These are phyloP conservation scores for Cordilura impudica DNA, from an alignment of 2,888 invertebrate species.

Conservation along the genomic window DNA sequence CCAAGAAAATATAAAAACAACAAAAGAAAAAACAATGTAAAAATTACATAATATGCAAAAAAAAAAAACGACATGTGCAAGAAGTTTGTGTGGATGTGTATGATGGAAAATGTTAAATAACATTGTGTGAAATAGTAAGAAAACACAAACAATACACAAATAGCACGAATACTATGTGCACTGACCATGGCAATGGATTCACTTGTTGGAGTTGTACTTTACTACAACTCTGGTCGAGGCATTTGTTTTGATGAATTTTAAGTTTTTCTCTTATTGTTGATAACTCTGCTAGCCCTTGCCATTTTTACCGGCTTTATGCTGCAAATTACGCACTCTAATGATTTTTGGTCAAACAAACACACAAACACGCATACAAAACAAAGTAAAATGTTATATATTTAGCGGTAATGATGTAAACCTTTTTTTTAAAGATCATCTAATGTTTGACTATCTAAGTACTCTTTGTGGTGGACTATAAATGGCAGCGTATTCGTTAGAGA, in stretches of 20 bases:
- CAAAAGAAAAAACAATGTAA: too few relatives aligned
- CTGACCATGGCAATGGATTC: constrained; percentile 73
- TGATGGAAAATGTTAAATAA: constrained; percentile 40
- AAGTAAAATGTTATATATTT: constrained; percentile 21
- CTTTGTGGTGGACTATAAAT: constrained; percentile 61
- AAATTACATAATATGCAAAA: constrained; percentile 52
- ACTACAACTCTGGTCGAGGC: background rate
- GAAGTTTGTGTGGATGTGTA: background rate
- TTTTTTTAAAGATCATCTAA: constrained; percentile 36
- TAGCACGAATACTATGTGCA: constrained; percentile 63
- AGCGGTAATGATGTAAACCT: constrained; percentile 55
- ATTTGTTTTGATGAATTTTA: constrained; percentile 27
- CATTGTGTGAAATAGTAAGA: constrained; percentile 7
- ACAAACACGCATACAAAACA: background rate
- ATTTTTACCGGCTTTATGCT: constrained; percentile 26
- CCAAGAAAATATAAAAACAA: background rate
- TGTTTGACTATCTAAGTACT: too few relatives aligned
- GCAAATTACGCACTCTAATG: constrained; percentile 56
- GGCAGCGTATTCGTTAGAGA: constrained; percentile 6
- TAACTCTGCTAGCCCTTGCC: background rate
- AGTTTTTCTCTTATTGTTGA: background rate
- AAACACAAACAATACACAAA: background rate
- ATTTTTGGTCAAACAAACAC: constrained; percentile 42
- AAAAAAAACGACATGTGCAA: background rate
- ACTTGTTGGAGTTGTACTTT: background rate